Evolutionary conservation across 2,113 vertebrate genomes (phyloP), one percentile per base, ranked within the genome.

Genomic region (Sylvietta virens): DNA sequence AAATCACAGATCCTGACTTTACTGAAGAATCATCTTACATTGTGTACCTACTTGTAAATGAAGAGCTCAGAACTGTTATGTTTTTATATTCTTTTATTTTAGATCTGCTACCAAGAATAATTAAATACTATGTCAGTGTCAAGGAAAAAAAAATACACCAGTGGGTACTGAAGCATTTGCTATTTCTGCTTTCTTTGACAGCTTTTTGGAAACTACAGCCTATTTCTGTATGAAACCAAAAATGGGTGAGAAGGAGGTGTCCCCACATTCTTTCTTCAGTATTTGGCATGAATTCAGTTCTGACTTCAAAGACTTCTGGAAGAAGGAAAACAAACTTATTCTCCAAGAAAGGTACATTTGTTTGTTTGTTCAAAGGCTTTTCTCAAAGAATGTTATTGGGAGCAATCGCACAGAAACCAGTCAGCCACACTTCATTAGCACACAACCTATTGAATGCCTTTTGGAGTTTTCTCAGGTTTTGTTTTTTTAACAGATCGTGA

Each of bases 301-400:
- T 23, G 99, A 99, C 96, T 99, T 99, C 96, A 99, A 99, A 98
- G 99, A 99, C 66, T 98, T 98, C 67, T 99, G 99, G 99, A 99
- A 99, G 97, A 99, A 98, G 87, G 99, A 99, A 97, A 99, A 99
- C 97, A 99, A 99, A 96, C 95, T 98, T 79, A 99, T 99, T 97
- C 98, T 99, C 42, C 98, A 99, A 97, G 99, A 99, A 96, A 99
- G 99, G 99, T 99, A 98, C 83, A 94, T 95, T 89, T 97, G 92
- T 88, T 97, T 91, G 92, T 96, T 97, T 97, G 76, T 94, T 94
- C 81, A 95, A 96, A 96, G 85, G 48, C 69, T 97, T 97, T 95
- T 94, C 84, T 90, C 62, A 82, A 70, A 90, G 57, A 87, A 51
- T 81, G 79, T 76, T 79, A 56, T 50, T 91, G 61, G 62, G 87